Evolutionary conservation across 1,140 invertebrate genomes (phyloP).

Genomic region (Hesperophylax magnus): DNA sequence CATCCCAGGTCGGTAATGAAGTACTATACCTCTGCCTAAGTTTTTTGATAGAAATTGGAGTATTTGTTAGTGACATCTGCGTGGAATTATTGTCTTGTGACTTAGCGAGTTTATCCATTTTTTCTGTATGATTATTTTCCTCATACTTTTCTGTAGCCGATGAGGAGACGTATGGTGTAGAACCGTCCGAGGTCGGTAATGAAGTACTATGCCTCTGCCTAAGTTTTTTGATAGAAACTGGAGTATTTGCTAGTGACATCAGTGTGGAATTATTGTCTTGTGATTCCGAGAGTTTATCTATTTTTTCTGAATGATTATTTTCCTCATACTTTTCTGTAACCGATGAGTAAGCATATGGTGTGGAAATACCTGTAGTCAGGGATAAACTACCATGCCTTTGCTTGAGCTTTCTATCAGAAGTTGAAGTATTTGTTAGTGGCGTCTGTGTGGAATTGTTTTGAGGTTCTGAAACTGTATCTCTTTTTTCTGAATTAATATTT

Average conservation of each 20-base stretch:
- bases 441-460: not conserved
- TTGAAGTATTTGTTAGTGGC: not conserved
- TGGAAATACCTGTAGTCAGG: too few species aligned
- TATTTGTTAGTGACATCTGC: not conserved
- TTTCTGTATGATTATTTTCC: conserved; percentile 37
- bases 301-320: conserved; percentile 30
- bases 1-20: too few species aligned
- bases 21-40: conserved; percentile 56
- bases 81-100: not conserved
- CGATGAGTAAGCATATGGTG: too few species aligned
- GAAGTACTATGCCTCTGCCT: conserved; percentile 56
- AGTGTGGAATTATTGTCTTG: not conserved
- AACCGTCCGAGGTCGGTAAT: too few species aligned
- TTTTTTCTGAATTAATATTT: not conserved
- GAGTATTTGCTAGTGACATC: not conserved
- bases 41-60: not conserved
- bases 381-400: too few species aligned
- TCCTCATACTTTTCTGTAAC: not conserved
- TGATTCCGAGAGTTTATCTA: too few species aligned
- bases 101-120: too few species aligned
- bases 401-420: not conserved
- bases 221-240: not conserved
- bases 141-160: too few species aligned
- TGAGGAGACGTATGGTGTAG: too few species aligned
- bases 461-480: not conserved